phyloP scores from a whole-genome alignment of 2,113 vertebrate genomes.

The Clarias magur region DNA sequence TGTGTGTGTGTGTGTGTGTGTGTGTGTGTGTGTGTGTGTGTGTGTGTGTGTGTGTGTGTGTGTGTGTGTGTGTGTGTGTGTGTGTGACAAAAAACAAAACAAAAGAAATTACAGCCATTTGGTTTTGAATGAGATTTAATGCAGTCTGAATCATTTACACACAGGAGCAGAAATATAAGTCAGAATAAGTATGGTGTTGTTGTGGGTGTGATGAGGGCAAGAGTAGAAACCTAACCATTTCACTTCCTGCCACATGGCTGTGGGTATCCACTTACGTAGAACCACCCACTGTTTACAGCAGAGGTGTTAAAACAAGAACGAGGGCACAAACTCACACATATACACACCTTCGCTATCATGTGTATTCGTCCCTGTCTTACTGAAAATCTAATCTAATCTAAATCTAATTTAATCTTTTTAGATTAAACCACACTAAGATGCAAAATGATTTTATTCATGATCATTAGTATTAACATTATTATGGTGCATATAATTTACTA shows the following conservation, averaged over 20 bases:
- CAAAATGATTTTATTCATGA: background rate
- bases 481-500: background rate
- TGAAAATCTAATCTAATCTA: too few relatives aligned
- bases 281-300: slow-evolving; percentile 49
- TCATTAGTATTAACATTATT: background rate
- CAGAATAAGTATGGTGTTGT: background rate
- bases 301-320: slow-evolving; percentile 45
- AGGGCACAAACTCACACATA: background rate
- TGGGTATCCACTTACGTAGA: slow-evolving; percentile 42
- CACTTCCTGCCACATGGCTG: slow-evolving; percentile 53
- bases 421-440: background rate
- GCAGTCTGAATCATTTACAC: background rate
- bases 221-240: slow-evolving; percentile 33
- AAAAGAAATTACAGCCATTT: background rate
- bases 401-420: too few relatives aligned
- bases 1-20: too few relatives aligned
- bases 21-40: too few relatives aligned
- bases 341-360: background rate
- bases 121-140: background rate
- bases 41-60: too few relatives aligned
- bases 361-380: too few relatives aligned
- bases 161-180: background rate
- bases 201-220: slow-evolving; percentile 18
- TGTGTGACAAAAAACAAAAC: too few relatives aligned
- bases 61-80: too few relatives aligned